Evolutionary conservation across 2,888 invertebrate genomes (phyloP), one percentile per base, ranked within the genome.

Genomic region (Plemyria rubiginata): DNA sequence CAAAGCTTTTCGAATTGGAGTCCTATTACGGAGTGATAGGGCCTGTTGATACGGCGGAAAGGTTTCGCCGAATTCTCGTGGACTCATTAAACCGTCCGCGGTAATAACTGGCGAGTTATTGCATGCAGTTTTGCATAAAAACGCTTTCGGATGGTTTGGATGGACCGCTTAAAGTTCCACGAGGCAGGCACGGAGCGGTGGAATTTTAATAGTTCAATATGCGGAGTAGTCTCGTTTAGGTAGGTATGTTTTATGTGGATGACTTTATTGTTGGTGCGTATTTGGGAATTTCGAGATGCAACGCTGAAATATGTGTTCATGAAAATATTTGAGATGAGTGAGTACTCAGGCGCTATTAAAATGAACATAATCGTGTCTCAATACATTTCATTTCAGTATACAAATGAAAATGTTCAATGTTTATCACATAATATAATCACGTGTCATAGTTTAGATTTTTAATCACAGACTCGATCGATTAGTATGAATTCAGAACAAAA

Each of bases 121-220:
- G 84, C 84, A 77, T 75, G 71, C 71, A 77, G 79, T 87, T 89
- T 89, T 87, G 88, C 89, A 89, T 89, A 88, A 88, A 87, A 84
- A 83, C 76, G 73, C 46, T 67, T 41, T 36, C 7, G 49, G 46
- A 54, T 28, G 61, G 51, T 57, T 62, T 53, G 63, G 67, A 70
- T 62, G 68, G 67, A 60, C 58, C 68, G 60, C 62, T 69, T 49
- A 54, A 65, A 68, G 64, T 71, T 66, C 57, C 53, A 41, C 41
- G 55, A 60, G 48, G 16, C 45, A 16, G 60, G n/a, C n/a, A n/a
- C n/a, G n/a, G 54, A 60, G 41, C 38, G 56, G 52, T 57, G 80
- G 87, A 86, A 88, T 88, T 84, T 88, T 86, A 87, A 87, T 87
- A 81, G 84, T 82, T 73, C 79, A 79, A 83, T 81, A 80, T 79